Percentiles rank a stretch among this genome's conserved stretches.
Conservation (phyloP, 2,113 vertebrate species). For the Tretioscincus oriximinensis region DNA sequence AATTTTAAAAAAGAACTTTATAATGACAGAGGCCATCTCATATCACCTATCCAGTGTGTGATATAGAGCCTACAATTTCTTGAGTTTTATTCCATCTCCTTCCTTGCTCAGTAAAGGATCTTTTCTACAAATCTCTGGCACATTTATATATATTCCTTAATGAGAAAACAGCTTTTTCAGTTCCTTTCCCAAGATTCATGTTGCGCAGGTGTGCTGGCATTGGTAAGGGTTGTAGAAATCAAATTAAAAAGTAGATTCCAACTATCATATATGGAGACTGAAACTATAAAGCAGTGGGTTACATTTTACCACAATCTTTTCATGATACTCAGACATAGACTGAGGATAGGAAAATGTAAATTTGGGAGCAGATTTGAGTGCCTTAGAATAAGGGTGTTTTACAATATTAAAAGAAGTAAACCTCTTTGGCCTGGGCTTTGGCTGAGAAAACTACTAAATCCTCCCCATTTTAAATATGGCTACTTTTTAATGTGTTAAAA, state of each 20-base stretch:
- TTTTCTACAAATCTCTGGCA: not conserved
- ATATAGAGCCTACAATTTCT: slow-evolving; percentile 1
- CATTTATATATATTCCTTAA: not conserved
- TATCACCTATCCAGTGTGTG: not conserved
- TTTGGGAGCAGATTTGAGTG: no score
- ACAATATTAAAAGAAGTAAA: no score
- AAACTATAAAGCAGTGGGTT: not conserved
- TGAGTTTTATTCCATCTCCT: not conserved
- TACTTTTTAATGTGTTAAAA: no score
- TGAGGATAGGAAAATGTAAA: not conserved
- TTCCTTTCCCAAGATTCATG: not conserved
- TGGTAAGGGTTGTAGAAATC: not conserved
- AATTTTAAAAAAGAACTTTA: not conserved
- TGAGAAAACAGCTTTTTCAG: not conserved
- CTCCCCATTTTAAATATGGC: no score
- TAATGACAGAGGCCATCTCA: not conserved
- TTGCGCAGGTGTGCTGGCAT: not conserved
- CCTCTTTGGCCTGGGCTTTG: no score
- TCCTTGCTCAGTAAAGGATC: not conserved
- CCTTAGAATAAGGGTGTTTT: no score
- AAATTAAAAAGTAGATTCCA: not conserved
- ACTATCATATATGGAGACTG: not conserved
- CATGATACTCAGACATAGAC: not conserved
- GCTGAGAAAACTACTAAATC: no score
- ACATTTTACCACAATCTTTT: not conserved